These are phyloP conservation scores for Pteruthius melanotis DNA, from an alignment of 2,113 vertebrate species.

Conservation along the genomic window DNA sequence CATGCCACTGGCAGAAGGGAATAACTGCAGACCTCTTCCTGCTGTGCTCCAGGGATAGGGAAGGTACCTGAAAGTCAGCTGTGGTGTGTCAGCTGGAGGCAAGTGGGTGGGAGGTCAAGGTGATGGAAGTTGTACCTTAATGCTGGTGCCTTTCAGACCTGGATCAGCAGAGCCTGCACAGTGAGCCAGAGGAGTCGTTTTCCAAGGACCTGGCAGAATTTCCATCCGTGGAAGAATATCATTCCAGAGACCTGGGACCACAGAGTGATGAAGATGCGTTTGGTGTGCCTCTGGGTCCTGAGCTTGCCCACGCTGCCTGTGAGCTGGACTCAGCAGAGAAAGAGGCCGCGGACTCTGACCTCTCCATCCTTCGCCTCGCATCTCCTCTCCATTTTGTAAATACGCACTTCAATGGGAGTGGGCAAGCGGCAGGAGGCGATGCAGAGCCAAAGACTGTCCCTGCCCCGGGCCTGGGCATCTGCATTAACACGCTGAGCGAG, in stretches of 20 bases:
- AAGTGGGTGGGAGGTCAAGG: not conserved
- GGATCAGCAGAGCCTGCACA: constrained; percentile 91
- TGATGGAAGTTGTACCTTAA: not conserved
- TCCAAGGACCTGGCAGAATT: constrained; percentile 86
- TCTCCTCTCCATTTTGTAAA: constrained; percentile 98
- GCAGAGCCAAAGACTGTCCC: constrained; percentile 9
- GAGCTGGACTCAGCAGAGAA: constrained; percentile 69
- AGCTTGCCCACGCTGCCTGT: constrained; percentile 55
- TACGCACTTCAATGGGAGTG: constrained; percentile 92
- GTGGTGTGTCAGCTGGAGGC: not conserved
- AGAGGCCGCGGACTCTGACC: constrained; percentile 68
- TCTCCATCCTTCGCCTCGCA: constrained; percentile 84
- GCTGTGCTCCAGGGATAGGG: not conserved
- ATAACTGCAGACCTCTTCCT: not conserved
- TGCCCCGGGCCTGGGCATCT: constrained; percentile 56
- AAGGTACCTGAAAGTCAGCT: not conserved
- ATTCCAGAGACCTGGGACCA: constrained; percentile 76
- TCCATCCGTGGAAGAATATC: constrained; percentile 80
- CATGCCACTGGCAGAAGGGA: not conserved
- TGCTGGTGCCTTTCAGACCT: constrained; percentile 78
- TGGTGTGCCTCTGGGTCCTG: constrained; percentile 65
- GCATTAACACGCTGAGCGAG: constrained; percentile 82
- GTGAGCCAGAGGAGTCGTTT: constrained; percentile 88
- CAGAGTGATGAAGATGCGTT: constrained; percentile 38
- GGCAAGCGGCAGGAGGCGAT: constrained; percentile 28